Base-by-base conservation (phyloP, 92 coral and sea anemone species). In the Actinernus sp. region DNA sequence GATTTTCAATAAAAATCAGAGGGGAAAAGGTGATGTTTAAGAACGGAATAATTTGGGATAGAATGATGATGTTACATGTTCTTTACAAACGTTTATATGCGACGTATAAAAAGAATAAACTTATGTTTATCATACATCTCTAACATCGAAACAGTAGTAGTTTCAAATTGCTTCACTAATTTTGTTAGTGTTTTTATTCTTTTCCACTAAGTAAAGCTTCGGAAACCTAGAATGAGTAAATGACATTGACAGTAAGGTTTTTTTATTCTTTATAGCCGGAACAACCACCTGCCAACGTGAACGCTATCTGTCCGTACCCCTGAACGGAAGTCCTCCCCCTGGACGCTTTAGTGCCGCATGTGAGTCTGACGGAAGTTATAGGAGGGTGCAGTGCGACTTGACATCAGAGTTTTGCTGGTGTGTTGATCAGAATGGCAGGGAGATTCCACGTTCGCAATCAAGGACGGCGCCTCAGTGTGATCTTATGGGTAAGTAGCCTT, bases 321-420 rank as follows among this genome's bases (percentile, higher is more conserved):
- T 78, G 79, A 82, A 83, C 43, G 97, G 86, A 1, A 38, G 47
- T 26, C 67, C 75, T 2, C 70, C 81, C 32, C 89, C 37, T 12
- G 85, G 64, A 8, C 80, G 81, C 34, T 84, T 68, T 18, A 56
- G 48, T 2, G 79, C 94, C 23, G 71, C 48, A 28, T 88, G 94
- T 49, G 73, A 65, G 30, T 75, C 40, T 9, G 75, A 88, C 68
- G 94, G 94, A 7, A 64, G 61, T 21, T 88, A 83, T 63, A 83
- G 73, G 32, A 51, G 49, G 1, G 83, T 78, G 13, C 94, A 88
- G 60, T 88, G 94, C 43, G 79, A 84, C 38, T 61, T 30, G 32
- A 32, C 46, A 2, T 78, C 83, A 12, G 87, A 82, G 6, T 66
- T 52, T 41, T 88, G 94, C 39, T 88, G 94, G 94, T 88, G 94